Base-by-base conservation (phyloP, 2,797 vertebrate genomes). In the Diceros bicornis region DNA sequence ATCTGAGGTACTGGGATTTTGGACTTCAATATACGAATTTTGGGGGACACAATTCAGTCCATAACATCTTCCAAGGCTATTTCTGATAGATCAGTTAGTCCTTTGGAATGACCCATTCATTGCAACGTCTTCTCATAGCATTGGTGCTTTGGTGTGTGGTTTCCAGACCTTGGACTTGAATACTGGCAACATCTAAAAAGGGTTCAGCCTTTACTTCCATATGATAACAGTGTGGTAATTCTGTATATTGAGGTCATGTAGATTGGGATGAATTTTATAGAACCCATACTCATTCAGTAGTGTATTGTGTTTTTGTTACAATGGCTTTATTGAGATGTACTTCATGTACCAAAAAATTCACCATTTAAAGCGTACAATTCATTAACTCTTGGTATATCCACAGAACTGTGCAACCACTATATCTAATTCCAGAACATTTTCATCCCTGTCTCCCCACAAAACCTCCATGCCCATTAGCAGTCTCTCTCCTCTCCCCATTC, bases 71-170 rank as follows among this genome's bases (percentile, higher is more conserved):
- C 99, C 99, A 57, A 99, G 99, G 21, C 98, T 99, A 64, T 99
- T 99, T 97, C 97, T 99, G 97, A 98, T 99, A 1, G 3, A 99
- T 99, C 6, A 99, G 99, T 29, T 98, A 99, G 62, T 98, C 98
- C 88, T 98, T 94, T 0, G 99, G 99, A 41, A 96, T 0, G 99
- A 99, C 0, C 98, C 99, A 69, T 99, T 99, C 92, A 98, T 98
- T 0, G 98, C 99, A 2, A 99, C 99, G 78, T 99, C 99, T 99
- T 99, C 99, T 99, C 95, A 99, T 99, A 47, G 99, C 99, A 98
- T 99, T 84, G 99, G 99, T 96, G 99, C 99, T 21, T 98, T 99
- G 0, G 99, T 99, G 99, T 97, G 99, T 99, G 99, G 94, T 99
- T 79, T 98, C 99, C 61, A 99, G 99, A n/a, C 99, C 99, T 1